phyloP scores from a whole-genome alignment of 2,888 invertebrate species.

The Charanyca ferruginea region DNA sequence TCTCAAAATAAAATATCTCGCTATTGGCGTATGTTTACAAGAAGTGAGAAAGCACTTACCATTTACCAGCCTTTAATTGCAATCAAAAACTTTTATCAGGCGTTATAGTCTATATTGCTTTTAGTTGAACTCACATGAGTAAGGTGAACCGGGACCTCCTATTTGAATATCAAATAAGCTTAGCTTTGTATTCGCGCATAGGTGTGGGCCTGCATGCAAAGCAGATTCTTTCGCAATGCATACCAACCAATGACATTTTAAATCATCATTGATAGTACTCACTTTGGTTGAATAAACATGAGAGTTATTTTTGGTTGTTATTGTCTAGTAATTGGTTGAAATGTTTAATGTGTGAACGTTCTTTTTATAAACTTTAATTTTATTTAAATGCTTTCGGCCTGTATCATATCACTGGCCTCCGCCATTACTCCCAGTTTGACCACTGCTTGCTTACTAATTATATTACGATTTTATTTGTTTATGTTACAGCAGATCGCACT shows the following conservation, averaged over 20 bases:
- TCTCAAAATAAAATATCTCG: conserved; percentile 8
- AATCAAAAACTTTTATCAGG: conserved; percentile 43
- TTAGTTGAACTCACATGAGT: conserved; percentile 68
- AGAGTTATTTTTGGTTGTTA: conserved; percentile 37
- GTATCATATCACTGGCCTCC: not conserved
- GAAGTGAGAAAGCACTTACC: not conserved
- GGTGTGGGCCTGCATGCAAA: conserved; percentile 80
- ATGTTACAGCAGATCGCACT: conserved; percentile 89
- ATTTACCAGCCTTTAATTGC: conserved; percentile 32
- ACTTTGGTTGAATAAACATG: conserved; percentile 36
- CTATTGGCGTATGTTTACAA: conserved; percentile 11
- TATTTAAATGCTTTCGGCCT: not conserved
- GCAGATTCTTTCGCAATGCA: conserved; percentile 79
- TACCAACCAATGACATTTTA: conserved; percentile 72
- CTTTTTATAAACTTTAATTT: too few species aligned
- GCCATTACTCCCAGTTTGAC: not conserved
- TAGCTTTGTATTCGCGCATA: conserved; percentile 72
- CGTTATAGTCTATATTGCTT: conserved; percentile 55
- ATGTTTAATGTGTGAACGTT: not conserved
- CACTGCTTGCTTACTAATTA: not conserved
- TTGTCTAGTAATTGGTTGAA: not conserved
- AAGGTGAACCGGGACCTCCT: conserved; percentile 79
- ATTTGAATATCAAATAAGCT: conserved; percentile 79
- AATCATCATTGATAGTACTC: conserved; percentile 43
- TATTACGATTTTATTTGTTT: conserved; percentile 21